Percentiles rank a stretch among this genome's conserved stretches.
Conservation (phyloP, 2,888 invertebrate species). For the Caenorhabditis uteleia region DNA sequence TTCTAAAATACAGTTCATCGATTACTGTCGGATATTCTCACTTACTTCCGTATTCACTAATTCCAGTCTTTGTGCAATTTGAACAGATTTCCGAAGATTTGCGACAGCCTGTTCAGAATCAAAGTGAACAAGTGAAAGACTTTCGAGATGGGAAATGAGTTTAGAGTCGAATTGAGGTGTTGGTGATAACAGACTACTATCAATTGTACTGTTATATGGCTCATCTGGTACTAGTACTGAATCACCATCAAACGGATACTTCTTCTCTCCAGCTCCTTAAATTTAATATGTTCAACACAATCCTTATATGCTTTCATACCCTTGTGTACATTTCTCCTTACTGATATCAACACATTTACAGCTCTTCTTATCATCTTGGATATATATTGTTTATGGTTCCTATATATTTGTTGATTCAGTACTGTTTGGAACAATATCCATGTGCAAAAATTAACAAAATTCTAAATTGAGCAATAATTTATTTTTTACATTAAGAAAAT, state of each 20-base stretch:
- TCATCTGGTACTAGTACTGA: constrained; percentile 17
- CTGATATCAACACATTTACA: too few species aligned
- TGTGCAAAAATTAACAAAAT: too few species aligned
- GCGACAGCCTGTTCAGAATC: constrained; percentile 49
- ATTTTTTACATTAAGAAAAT: too few species aligned
- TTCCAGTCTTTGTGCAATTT: constrained; percentile 40
- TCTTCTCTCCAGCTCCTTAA: constrained; percentile 7
- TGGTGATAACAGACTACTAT: constrained; percentile 8
- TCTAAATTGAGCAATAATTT: too few species aligned
- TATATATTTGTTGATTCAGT: too few species aligned
- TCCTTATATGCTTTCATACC: too few species aligned
- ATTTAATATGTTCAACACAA: too few species aligned
- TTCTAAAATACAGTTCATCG: constrained; percentile 4
- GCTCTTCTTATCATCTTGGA: too few species aligned
- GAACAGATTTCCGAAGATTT: constrained; percentile 39
- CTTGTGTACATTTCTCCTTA: too few species aligned
- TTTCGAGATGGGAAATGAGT: constrained; percentile 45
- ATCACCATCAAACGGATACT: constrained; percentile 29
- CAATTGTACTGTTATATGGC: constrained; percentile 27
- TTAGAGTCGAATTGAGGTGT: constrained; percentile 40
- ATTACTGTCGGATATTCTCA: not conserved
- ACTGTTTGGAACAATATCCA: too few species aligned
- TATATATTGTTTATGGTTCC: too few species aligned
- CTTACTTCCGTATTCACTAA: constrained; percentile 39
- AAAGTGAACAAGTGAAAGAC: constrained; percentile 47